These are phyloP conservation scores for Apodemus speciosus DNA, from an alignment of 2,113 vertebrate species.

Conservation along the genomic window DNA sequence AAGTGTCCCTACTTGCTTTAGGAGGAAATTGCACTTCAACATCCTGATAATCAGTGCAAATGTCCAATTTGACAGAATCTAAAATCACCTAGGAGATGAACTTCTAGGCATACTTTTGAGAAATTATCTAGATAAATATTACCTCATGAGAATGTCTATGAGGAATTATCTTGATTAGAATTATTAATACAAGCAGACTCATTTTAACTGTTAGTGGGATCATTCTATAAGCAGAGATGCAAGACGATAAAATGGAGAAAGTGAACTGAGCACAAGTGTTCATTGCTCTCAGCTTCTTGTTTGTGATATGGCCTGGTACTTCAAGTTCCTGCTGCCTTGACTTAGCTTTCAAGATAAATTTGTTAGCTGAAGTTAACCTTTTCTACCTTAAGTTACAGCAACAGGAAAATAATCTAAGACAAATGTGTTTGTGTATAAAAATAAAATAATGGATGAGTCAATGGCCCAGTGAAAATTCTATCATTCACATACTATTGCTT, in stretches of 20 bases:
- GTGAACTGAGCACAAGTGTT: background rate
- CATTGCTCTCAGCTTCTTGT: background rate
- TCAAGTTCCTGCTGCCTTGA: background rate
- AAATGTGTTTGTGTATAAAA: background rate
- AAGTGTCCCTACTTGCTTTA: background rate
- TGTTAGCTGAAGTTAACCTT: background rate
- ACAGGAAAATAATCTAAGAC: background rate
- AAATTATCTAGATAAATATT: background rate
- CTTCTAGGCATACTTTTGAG: background rate
- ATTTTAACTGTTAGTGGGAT: background rate
- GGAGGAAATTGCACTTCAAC: background rate
- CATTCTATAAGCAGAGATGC: background rate
- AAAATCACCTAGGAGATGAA: background rate
- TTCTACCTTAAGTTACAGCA: background rate
- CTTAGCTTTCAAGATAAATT: background rate
- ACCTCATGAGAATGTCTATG: background rate
- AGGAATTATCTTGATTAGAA: background rate
- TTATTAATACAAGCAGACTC: background rate
- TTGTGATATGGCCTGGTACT: background rate
- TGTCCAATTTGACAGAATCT: background rate
- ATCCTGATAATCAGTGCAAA: background rate
- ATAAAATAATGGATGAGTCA: background rate
- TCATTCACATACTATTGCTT: background rate
- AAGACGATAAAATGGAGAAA: background rate
- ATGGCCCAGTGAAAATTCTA: background rate